These are phyloP conservation scores for Eleutherodactylus coqui DNA, from an alignment of 2,797 vertebrate species.

Conservation along the genomic window DNA sequence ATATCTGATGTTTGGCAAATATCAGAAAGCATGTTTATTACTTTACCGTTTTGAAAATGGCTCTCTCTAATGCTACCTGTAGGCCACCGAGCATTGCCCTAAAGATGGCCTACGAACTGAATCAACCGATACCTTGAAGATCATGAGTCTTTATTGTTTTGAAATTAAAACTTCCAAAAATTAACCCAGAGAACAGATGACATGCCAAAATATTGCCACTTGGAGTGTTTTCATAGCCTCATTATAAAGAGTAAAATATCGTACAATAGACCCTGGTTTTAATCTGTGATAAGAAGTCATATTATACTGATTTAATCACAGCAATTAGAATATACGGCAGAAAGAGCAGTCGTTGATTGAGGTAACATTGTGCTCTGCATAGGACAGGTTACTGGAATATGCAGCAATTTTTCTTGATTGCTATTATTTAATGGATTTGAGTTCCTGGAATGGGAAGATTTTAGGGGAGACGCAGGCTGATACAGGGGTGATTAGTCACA, in stretches of 20 bases:
- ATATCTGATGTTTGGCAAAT: too few relatives aligned
- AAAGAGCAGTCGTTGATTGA: constrained; percentile 33
- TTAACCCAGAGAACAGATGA: constrained; percentile 13
- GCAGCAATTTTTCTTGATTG: constrained; percentile 41
- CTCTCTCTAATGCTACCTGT: not conserved
- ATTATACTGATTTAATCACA: constrained; percentile 48
- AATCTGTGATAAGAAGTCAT: constrained; percentile 29
- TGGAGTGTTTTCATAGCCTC: constrained; percentile 36
- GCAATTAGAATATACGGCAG: constrained; percentile 13
- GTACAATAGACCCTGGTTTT: constrained; percentile 36
- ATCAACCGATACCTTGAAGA: not conserved
- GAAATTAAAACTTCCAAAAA: not conserved
- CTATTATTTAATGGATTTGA: constrained; percentile 41
- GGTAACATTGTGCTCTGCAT: constrained; percentile 35
- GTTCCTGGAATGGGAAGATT: constrained; percentile 54
- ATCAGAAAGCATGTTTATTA: too few relatives aligned
- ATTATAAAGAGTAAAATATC: constrained; percentile 44
- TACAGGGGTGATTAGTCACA: constrained; percentile 49
- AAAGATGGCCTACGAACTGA: not conserved
- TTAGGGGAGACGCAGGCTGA: constrained; percentile 11
- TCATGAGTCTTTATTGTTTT: not conserved
- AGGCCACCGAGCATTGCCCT: not conserved
- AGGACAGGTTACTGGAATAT: constrained; percentile 46
- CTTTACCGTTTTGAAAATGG: not conserved
- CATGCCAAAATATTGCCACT: constrained; percentile 47